phyloP scores from a whole-genome alignment of 2,888 invertebrate species.

The Caenorhabditis sp. region DNA sequence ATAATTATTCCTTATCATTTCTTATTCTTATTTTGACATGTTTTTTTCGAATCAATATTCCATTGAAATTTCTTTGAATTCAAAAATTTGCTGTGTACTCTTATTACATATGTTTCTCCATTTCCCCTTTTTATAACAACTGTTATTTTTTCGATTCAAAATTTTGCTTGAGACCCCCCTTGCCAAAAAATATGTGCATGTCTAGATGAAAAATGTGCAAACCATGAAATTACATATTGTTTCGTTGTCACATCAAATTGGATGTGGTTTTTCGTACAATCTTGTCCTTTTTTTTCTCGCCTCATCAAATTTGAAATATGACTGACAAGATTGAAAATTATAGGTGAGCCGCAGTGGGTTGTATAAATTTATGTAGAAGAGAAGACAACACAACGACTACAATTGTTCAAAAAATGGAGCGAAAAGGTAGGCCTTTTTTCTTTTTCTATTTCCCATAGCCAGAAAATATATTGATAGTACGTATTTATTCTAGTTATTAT shows the following conservation, averaged over 20 bases:
- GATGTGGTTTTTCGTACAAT: background rate
- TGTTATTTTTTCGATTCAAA: background rate
- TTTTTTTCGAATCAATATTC: too few species aligned
- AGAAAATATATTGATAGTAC: background rate
- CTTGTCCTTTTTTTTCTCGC: background rate
- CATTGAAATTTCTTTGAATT: too few species aligned
- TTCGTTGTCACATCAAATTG: background rate
- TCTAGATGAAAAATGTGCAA: background rate
- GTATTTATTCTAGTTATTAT: background rate
- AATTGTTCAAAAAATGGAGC: constrained; percentile 18
- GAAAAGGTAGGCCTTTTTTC: constrained; percentile 16
- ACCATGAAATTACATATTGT: background rate
- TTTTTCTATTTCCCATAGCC: background rate
- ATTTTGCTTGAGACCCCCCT: background rate
- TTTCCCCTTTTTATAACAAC: background rate
- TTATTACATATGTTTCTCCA: background rate
- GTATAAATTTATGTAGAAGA: constrained; percentile 1
- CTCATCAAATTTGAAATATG: background rate
- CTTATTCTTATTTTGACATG: background rate
- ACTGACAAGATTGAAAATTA: background rate
- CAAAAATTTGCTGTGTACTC: too few species aligned
- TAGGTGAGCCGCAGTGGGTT: background rate
- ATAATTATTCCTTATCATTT: background rate
- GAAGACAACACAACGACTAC: background rate
- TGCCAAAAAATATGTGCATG: background rate